Evolutionary conservation across 2,797 vertebrate genomes (phyloP).

Genomic region (Euthynnus affinis): DNA sequence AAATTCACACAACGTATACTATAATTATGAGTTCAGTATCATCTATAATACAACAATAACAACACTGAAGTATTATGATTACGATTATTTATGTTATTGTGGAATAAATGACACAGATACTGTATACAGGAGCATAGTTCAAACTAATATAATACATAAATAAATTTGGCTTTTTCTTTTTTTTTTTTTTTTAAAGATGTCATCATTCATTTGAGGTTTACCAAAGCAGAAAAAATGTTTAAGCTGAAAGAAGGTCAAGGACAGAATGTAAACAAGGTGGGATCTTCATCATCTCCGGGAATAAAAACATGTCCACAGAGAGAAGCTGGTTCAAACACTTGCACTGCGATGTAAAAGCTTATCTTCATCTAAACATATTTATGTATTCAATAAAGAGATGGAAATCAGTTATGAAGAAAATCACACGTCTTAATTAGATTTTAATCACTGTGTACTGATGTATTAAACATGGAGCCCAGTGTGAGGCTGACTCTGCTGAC

Average conservation of each 20-base stretch:
- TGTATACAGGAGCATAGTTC: neutral
- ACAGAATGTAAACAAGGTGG: constrained; percentile 34
- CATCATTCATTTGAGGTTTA: constrained; percentile 10
- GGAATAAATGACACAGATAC: neutral
- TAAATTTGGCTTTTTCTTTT: neutral
- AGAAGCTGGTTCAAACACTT: constrained; percentile 27
- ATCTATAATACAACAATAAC: neutral
- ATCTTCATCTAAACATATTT: constrained; percentile 71
- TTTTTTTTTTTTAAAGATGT: neutral
- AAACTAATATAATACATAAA: constrained; percentile 2
- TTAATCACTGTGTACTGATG: constrained; percentile 71
- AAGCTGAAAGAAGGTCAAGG: constrained; percentile 48
- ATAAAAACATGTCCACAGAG: constrained; percentile 26
- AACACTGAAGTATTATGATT: neutral
- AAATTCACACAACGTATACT: too few relatives aligned
- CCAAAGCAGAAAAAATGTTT: constrained; percentile 3
- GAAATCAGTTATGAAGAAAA: constrained; percentile 58
- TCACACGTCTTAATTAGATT: constrained; percentile 68
- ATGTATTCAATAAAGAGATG: constrained; percentile 65
- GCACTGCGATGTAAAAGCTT: constrained; percentile 38
- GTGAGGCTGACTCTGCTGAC: constrained; percentile 64
- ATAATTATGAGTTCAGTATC: too few relatives aligned
- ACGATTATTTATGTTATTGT: neutral
- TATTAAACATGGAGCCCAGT: constrained; percentile 70
- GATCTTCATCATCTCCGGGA: neutral